Conservation (phyloP, 2,888 invertebrate genomes). For the Cosmia pyralina region DNA sequence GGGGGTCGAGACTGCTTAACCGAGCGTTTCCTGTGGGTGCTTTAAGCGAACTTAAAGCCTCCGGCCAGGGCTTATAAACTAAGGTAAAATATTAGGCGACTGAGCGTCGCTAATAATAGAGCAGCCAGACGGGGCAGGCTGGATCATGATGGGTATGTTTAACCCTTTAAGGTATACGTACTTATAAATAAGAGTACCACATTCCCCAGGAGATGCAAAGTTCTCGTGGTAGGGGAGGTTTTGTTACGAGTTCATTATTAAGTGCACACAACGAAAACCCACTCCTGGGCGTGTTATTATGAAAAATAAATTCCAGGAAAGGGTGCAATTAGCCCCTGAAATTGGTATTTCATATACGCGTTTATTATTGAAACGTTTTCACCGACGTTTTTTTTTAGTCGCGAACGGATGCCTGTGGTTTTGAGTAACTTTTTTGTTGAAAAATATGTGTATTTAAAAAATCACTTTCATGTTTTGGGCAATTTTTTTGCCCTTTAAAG, state of each 20-base stretch:
- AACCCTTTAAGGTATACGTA: no score
- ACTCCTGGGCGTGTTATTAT: slow-evolving; percentile 29
- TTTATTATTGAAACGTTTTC: slow-evolving; percentile 33
- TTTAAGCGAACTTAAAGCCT: no score
- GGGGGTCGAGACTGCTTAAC: no score
- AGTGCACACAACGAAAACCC: slow-evolving; percentile 44
- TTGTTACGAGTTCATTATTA: slow-evolving; percentile 48
- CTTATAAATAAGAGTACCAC: background rate
- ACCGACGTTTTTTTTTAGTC: slow-evolving; percentile 6
- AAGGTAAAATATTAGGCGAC: no score
- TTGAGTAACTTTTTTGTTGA: background rate
- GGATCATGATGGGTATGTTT: no score
- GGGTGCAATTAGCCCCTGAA: slow-evolving; percentile 34
- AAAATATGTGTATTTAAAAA: background rate
- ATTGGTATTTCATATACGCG: slow-evolving; percentile 30
- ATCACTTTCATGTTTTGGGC: background rate
- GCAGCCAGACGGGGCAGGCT: no score
- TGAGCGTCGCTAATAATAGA: no score
- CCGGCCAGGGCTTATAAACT: no score
- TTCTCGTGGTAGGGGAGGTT: slow-evolving; percentile 24
- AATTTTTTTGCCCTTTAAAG: background rate
- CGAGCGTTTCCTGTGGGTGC: no score
- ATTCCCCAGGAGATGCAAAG: slow-evolving; percentile 14
- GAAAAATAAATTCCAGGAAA: slow-evolving; percentile 42
- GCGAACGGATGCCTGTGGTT: background rate